Percentiles rank a stretch among this genome's conserved stretches.
These are phyloP conservation scores for Neogale vison DNA, from an alignment of 2,113 vertebrate species.

Conservation along the genomic window DNA sequence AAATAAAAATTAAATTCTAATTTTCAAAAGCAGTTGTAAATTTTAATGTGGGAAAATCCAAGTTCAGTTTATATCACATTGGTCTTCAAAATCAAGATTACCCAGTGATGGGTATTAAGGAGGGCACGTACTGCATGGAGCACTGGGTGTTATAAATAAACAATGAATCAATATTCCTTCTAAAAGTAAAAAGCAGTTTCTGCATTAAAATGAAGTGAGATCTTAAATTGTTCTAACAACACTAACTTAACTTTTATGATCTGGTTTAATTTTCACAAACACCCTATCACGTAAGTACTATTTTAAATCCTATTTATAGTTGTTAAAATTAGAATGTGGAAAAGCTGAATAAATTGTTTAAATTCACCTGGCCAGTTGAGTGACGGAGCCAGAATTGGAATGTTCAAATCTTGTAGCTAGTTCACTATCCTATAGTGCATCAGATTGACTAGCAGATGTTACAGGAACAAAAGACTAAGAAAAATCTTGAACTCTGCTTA, in stretches of 20 bases:
- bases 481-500: neutral
- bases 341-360: neutral
- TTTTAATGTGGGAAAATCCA: neutral
- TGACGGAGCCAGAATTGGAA: neutral
- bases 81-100: neutral
- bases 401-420: neutral
- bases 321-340: neutral
- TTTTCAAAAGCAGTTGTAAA: conserved; percentile 3
- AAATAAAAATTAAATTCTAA: neutral
- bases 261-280: neutral
- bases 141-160: no score
- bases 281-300: neutral
- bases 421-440: neutral
- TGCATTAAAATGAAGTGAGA: neutral
- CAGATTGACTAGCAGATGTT: neutral
- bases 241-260: neutral
- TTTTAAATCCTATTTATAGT: neutral
- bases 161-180: neutral
- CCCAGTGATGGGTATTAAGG: no score
- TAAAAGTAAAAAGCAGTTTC: neutral
- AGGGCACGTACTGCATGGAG: no score
- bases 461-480: neutral
- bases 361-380: neutral
- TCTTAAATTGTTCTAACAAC: neutral
- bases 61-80: neutral